Percentiles rank a stretch among this genome's conserved stretches.
Evolutionary conservation across 2,888 invertebrate species (phyloP).

Genomic region (Archips xylosteana): DNA sequence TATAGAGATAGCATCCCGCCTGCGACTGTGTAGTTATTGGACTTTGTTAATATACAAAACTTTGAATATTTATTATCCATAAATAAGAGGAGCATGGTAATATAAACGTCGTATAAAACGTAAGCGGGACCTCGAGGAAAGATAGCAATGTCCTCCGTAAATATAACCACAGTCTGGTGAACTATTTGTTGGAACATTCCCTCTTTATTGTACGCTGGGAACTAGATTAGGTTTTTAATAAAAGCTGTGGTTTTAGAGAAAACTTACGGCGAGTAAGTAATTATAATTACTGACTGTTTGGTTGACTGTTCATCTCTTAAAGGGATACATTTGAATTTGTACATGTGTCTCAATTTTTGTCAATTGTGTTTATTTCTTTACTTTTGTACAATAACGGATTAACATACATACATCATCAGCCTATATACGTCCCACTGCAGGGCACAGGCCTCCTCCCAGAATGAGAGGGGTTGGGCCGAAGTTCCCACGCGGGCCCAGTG

Average conservation of each 20-base stretch:
- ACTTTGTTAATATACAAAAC: not conserved
- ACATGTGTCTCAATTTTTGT: too few relatives aligned
- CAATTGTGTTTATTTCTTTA: too few relatives aligned
- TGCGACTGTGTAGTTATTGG: not conserved
- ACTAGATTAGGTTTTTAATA: slow-evolving; percentile 33
- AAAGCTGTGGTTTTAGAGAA: not conserved
- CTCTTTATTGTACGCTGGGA: slow-evolving; percentile 16
- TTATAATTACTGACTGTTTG: not conserved
- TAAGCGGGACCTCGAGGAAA: not conserved
- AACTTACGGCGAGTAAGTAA: not conserved
- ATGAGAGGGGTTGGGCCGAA: too few relatives aligned
- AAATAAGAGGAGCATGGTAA: not conserved
- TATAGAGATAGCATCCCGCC: not conserved
- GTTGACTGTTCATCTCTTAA: too few relatives aligned
- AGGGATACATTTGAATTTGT: too few relatives aligned
- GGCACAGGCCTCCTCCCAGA: too few relatives aligned
- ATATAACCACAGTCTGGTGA: not conserved
- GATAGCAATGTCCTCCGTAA: not conserved
- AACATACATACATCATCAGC: too few relatives aligned
- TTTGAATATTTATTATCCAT: not conserved
- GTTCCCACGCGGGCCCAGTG: too few relatives aligned
- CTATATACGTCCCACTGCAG: too few relatives aligned
- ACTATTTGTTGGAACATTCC: not conserved
- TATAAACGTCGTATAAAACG: slow-evolving; percentile 1
- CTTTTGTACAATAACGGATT: too few relatives aligned